Evolutionary conservation across 2,888 invertebrate species (phyloP).

Genomic region (Sarcophaga carnaria): DNA sequence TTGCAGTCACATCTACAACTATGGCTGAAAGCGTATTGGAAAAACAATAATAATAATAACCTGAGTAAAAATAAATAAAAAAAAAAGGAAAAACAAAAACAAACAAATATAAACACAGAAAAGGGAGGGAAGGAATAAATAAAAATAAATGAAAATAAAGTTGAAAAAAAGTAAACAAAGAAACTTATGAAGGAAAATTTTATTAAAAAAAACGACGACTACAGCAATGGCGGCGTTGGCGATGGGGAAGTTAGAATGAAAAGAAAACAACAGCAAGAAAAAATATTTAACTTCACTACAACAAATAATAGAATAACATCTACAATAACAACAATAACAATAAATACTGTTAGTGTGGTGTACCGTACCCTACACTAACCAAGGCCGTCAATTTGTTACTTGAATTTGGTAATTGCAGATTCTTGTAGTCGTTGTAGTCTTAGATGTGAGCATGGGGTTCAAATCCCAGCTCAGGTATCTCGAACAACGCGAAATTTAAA

Average conservation of each 20-base stretch:
- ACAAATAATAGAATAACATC: not conserved
- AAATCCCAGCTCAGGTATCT: no score
- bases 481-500: no score
- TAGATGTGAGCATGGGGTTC: no score
- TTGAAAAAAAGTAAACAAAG: no score
- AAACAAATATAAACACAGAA: conserved; percentile 34
- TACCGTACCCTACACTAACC: not conserved
- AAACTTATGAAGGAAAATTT: no score
- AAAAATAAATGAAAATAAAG: conserved; percentile 61
- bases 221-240: conserved; percentile 8
- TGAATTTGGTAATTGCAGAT: no score
- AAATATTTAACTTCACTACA: conserved; percentile 55
- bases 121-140: conserved; percentile 43
- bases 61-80: conserved; percentile 55
- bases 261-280: conserved; percentile 32
- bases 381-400: no score
- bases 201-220: no score
- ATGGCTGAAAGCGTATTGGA: not conserved
- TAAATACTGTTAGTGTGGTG: conserved; percentile 51
- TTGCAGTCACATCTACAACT: no score
- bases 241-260: not conserved
- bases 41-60: conserved; percentile 41
- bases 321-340: conserved; percentile 11
- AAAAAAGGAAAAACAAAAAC: conserved; percentile 11
- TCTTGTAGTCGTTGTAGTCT: no score